These are phyloP conservation scores for Propithecus deckenii DNA, from an alignment of 2,797 vertebrate genomes.

Conservation along the genomic window DNA sequence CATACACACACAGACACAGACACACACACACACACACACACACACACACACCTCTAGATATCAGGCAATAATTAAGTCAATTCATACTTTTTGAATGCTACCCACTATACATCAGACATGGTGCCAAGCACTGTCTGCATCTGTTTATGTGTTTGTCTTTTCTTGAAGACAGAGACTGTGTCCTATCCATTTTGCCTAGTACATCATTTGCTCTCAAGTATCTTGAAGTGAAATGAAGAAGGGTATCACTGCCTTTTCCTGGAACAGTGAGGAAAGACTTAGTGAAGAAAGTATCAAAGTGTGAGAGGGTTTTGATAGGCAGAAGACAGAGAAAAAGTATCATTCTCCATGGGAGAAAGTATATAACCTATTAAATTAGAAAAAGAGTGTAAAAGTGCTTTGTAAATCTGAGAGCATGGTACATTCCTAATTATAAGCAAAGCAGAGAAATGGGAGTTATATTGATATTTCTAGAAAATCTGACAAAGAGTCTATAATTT, in stretches of 20 bases:
- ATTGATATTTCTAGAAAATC: background rate
- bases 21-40: background rate
- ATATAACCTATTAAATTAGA: background rate
- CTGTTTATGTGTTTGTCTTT: background rate
- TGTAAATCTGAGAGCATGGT: background rate
- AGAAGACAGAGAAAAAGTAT: background rate
- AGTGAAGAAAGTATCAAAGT: background rate
- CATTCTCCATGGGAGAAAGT: background rate
- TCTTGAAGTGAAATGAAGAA: background rate
- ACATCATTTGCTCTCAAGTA: background rate
- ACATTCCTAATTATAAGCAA: conserved; percentile 43
- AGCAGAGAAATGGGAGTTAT: background rate
- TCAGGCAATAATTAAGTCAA: background rate
- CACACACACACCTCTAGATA: background rate
- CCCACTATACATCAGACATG: background rate
- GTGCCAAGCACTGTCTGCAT: background rate
- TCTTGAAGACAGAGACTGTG: background rate
- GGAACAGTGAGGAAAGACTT: background rate
- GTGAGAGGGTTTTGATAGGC: background rate
- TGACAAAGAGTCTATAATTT: background rate
- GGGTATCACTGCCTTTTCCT: background rate
- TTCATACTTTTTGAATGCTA: background rate
- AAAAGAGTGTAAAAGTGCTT: background rate
- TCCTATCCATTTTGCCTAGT: background rate
- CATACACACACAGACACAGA: background rate